Conservation (phyloP, 2,888 invertebrate species). For the Biston stratarius region DNA sequence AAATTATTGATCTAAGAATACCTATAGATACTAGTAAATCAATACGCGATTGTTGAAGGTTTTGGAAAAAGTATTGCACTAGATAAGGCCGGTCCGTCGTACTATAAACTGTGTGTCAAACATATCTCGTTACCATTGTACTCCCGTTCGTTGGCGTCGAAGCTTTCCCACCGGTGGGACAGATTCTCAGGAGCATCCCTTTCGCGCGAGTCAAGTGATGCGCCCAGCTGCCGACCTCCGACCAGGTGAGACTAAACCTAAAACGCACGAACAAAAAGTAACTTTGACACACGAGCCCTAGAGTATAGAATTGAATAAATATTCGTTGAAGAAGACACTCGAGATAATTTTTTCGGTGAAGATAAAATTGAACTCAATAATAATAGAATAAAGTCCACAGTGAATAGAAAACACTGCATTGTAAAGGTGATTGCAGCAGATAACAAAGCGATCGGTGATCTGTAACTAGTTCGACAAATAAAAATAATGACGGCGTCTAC, state of each 20-base stretch:
- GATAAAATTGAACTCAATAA: constrained; percentile 62
- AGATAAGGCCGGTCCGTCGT: constrained; percentile 24
- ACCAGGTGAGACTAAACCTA: constrained; percentile 72
- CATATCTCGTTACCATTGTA: constrained; percentile 73
- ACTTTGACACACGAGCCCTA: constrained; percentile 46
- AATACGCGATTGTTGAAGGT: too few species aligned
- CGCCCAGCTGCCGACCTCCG: constrained; percentile 73
- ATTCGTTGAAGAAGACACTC: constrained; percentile 50
- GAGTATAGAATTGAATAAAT: constrained; percentile 35
- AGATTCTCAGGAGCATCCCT: constrained; percentile 83
- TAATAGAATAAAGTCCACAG: constrained; percentile 56
- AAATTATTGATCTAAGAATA: background rate
- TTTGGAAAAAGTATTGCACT: background rate
- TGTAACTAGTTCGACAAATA: constrained; percentile 78
- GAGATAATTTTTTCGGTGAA: constrained; percentile 49
- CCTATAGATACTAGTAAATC: background rate
- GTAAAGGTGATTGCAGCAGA: constrained; percentile 70
- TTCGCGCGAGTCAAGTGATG: constrained; percentile 84
- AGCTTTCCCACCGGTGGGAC: constrained; percentile 72
- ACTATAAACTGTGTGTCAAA: constrained; percentile 38
- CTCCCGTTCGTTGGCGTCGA: constrained; percentile 49
- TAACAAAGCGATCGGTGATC: constrained; percentile 79
- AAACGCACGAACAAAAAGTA: constrained; percentile 46
- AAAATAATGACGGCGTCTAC: constrained; percentile 60
- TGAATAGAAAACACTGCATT: constrained; percentile 45